Base-by-base conservation (phyloP, 2,113 vertebrate species). In the Oenanthe oenanthe region DNA sequence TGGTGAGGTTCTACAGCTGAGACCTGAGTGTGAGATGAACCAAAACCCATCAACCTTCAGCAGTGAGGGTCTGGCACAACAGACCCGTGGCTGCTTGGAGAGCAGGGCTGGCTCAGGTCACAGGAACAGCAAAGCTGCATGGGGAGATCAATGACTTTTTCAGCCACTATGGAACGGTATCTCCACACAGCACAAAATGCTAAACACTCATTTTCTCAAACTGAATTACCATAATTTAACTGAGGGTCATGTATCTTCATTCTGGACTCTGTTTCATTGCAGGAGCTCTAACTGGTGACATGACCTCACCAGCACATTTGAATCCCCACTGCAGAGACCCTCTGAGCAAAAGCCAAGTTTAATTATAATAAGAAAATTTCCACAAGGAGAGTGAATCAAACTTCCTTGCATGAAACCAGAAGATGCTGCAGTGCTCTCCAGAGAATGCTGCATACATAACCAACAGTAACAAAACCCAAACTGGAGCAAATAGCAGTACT, bases 291-390 rank as follows among this genome's bases (percentile, higher is more conserved):
- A 62, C 32, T n/a, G 32, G 42, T 90, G 83, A 45, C 60, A 11
- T 50, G 51, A 73, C 42, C 51, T 85, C 54, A 58, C 21, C 54
- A 73, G 38, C 32, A 78, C 38, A 54, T 45, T 70, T 13, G 50
- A 92, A 66, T 34, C 54, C 58, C 79, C 83, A 61, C 62, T 79
- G 21, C 78, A 73, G 47, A 79, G 51, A 85, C 40, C 11, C 45
- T 92, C 62, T 89, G 57, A 77, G 87, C 36, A 48, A 58, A 51
- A 94, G 42, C 29, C 89, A 91, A 47, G 34, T 76, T 90, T 91
- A 65, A 81, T 82, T 67, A 76, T 26, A 48, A 63, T 9, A 38
- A 9, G 25, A 89, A 81, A 50, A 87, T 65, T 45, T 78, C 58
- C 74, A 62, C 32, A 51, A 79, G 61, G 12, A 66, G 77, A 81